Conservation (phyloP, 2,113 vertebrate species). For the Canis aureus region DNA sequence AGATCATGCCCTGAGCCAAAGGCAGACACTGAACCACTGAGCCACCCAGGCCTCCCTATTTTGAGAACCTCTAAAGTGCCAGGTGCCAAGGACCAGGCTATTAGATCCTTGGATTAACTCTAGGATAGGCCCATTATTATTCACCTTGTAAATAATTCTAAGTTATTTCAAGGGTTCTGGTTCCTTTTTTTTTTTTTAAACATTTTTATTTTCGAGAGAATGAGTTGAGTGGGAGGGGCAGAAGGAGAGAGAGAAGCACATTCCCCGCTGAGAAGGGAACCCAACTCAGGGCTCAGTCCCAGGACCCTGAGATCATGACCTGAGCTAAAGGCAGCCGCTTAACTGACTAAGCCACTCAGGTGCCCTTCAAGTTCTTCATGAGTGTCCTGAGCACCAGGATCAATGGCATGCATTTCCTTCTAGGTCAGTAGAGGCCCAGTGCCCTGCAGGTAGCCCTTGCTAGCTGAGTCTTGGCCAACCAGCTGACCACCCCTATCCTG, state of each 20-base stretch:
- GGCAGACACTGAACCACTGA: too few relatives aligned
- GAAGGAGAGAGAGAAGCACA: not conserved
- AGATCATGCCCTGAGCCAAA: too few relatives aligned
- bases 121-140: accelerated
- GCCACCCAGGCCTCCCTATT: too few relatives aligned
- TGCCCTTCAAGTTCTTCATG: not conserved
- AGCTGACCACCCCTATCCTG: not conserved
- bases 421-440: not conserved
- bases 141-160: too few relatives aligned
- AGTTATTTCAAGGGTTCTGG: not conserved
- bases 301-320: not conserved
- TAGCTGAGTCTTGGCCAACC: not conserved
- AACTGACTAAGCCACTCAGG: not conserved
- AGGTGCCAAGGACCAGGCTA: accelerated
- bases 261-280: not conserved
- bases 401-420: accelerated
- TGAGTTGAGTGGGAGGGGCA: not conserved
- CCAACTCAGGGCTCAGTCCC: not conserved
- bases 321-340: not conserved
- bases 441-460: too few relatives aligned
- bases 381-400: not conserved
- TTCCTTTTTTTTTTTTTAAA: not conserved
- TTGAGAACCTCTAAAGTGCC: not conserved
- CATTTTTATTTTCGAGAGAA: not conserved
- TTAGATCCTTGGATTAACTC: accelerated